These are phyloP conservation scores for Lerema accius DNA, from an alignment of 1,140 invertebrate genomes.

Conservation along the genomic window DNA sequence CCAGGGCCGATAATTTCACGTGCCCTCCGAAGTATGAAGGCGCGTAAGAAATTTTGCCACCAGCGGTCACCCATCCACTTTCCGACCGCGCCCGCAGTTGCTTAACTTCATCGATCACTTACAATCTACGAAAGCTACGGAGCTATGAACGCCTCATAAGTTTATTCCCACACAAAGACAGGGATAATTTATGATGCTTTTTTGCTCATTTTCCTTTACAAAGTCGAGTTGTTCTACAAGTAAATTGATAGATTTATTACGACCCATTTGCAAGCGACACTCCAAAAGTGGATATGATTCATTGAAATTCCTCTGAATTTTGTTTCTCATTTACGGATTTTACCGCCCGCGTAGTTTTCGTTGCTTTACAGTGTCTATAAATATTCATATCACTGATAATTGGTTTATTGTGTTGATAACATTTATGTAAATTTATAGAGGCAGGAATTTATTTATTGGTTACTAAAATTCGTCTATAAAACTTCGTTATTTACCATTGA, in stretches of 20 bases:
- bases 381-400: neutral
- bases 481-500: too few species aligned
- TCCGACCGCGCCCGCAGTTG: too few species aligned
- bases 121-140: too few species aligned
- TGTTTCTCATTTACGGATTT: neutral
- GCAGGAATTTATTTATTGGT: neutral
- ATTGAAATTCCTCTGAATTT: neutral
- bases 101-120: too few species aligned
- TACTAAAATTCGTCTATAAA: neutral
- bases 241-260: neutral
- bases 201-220: neutral
- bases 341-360: neutral
- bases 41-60: too few species aligned
- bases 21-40: too few species aligned
- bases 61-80: too few species aligned
- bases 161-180: too few species aligned
- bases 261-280: constrained; percentile 3
- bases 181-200: constrained; percentile 4
- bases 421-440: neutral
- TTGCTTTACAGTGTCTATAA: neutral
- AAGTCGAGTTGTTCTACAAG: neutral
- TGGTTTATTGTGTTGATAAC: neutral
- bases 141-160: too few species aligned
- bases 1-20: too few species aligned
- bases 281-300: neutral